Base-by-base conservation (phyloP, 2,113 vertebrate species). In the Pampusana beccarii region DNA sequence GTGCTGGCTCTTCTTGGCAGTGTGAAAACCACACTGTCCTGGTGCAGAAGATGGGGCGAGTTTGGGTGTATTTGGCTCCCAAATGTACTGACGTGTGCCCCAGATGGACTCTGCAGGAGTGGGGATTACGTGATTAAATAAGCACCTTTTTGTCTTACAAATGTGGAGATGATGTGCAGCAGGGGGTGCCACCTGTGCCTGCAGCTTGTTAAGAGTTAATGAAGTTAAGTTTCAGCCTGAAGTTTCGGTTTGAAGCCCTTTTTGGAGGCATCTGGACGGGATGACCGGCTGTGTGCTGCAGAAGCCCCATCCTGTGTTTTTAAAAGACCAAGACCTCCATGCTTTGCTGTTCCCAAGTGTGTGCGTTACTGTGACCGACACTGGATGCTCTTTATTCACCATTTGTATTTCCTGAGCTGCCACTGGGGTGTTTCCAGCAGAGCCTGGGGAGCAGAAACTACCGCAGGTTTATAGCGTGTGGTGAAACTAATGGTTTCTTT, bases 271-370 rank as follows among this genome's bases (percentile, higher is more conserved):
- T 54, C 16, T 1, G 1, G 46, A 6, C 0, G 0, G 23, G 65
- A 31, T 0, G 0, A n/a, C 46, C 0, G 0, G 51, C 11, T 60
- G 17, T 26, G 31, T 23, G 4, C 28, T 74, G 54, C 80, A 57
- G 46, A 50, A 62, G 15, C 21, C 16, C 17, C 19, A 9, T 74
- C 25, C 69, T 53, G 38, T 34, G 2, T 48, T 85, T 56, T 48
- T 51, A 26, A 61, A 88, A 53, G 34, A 8, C 23, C 12, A 14
- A 74, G 23, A 33, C 8, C 19, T 56, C 56, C 54, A 66, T 31
- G 51, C 38, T n/a, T 53, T 64, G 46, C 29, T 48, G 20, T 80
- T 71, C 36, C 48, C 53, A 31, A 15, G 33, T 4, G 3, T 17
- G 31, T 33, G 16, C 0, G 0, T 48, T 62, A 0, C 51, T n/a